Evolutionary conservation across 2,797 vertebrate species (phyloP), one percentile per base, ranked within the genome.

Genomic region (Oryzias sinensis): DNA sequence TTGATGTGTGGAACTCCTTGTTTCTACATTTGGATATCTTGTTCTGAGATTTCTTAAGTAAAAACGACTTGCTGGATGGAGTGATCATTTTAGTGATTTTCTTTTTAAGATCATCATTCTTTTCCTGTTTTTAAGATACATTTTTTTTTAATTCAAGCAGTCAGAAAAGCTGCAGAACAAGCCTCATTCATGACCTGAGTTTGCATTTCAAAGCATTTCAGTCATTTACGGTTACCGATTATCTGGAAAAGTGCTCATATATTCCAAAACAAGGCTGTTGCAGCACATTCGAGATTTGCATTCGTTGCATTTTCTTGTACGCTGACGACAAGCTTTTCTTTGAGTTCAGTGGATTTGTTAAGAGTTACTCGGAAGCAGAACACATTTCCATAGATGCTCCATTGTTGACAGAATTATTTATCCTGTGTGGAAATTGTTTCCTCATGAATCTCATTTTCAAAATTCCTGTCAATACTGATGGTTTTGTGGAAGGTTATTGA

Each of bases 391-490:
- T 50, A 53, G 70, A 20, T 42, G 37, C 55, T 24, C 49, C 45
- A 51, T 56, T 74, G 65, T 68, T 63, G 27, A 65, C 51, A 43
- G 22, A 9, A 59, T 65, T 24, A 25, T 49, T 72, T 53, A 44
- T 55, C 45, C 56, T 58, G 22, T 25, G 50, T 56, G 40, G 42
- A 72, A 73, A 65, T 76, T 17, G 47, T 60, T 70, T 65, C 49
- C 56, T 42, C 56, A 60, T 72, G 70, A 68, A 78, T 73, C 56
- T 70, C 45, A 73, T 79, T 82, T 56, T 47, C 48, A 58, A 47
- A 11, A 60, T 49, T 65, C 37, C n/a, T 37, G 24, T 15, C 29
- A 65, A 79, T 59, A 79, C 20, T 58, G 41, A 48, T 37, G 51
- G 29, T 49, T 65, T 53, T 65, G 49, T 58, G 20, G 5, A 4